Evolutionary conservation across 2,888 invertebrate species (phyloP).

Genomic region (Cephonodes hylas): DNA sequence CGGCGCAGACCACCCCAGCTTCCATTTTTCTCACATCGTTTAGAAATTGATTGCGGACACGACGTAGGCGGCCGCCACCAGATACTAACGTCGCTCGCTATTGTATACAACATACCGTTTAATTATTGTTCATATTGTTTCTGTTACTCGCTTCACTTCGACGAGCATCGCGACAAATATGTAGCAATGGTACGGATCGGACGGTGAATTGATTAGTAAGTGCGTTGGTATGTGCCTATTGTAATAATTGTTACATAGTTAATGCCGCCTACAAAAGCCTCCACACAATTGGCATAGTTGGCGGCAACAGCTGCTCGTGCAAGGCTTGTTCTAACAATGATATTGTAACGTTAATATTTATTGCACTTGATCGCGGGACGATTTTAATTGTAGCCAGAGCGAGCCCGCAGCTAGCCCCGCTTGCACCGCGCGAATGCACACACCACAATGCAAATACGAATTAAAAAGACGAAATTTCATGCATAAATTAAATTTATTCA

Average conservation of each 20-base stretch:
- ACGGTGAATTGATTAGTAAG: constrained; percentile 35
- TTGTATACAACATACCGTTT: constrained; percentile 3
- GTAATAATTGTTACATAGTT: constrained; percentile 68
- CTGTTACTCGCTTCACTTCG: background rate
- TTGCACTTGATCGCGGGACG: constrained; percentile 62
- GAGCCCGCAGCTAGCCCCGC: background rate
- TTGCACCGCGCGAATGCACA: background rate
- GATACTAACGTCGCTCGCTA: background rate
- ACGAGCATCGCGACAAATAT: constrained; percentile 13
- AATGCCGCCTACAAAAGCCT: constrained; percentile 68
- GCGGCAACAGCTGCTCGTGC: constrained; percentile 62
- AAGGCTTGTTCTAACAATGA: constrained; percentile 71
- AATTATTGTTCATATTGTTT: constrained; percentile 3
- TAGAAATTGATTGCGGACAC: constrained; percentile 54
- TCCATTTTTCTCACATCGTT: constrained; percentile 61
- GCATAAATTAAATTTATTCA: constrained; percentile 59
- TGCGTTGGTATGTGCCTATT: constrained; percentile 40
- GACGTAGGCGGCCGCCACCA: constrained; percentile 6
- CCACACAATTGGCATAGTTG: constrained; percentile 73
- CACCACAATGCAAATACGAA: background rate
- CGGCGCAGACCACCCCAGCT: constrained; percentile 40
- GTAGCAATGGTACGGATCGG: constrained; percentile 13
- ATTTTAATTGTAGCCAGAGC: background rate
- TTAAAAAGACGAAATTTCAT: constrained; percentile 43
- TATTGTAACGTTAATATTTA: constrained; percentile 79